Base-by-base conservation (phyloP, 1,140 invertebrate genomes). In the Paracyclopina nana region DNA sequence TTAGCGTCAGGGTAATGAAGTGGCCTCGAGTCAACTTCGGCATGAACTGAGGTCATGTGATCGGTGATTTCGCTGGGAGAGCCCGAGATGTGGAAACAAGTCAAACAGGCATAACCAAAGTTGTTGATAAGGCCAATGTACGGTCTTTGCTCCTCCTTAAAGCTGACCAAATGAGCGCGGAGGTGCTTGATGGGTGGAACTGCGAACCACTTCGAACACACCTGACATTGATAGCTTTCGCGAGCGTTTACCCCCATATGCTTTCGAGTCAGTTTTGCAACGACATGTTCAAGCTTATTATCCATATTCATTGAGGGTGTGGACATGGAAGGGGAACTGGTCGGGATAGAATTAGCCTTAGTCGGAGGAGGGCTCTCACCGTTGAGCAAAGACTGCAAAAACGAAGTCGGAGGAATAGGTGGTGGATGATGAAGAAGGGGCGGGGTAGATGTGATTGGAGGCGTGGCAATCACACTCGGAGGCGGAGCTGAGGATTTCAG, bases 131-230 rank as follows among this genome's bases (percentile, higher is more conserved):
- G 30, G 25, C 14, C 18, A 16, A 28, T 29, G 25, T 28, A 11
- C 9, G 16, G 16, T 6, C 16, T 22, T 28, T 48, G 27, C 14
- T 48, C 24, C 4, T 48, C 20, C 25, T 52, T 44, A 43, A 44
- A 52, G 22, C 22, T 52, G 34, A 52, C 16, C 16, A 52, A 16
- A 38, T 52, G 50, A 11, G 20, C 18, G 12, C 27, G 16, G 26
- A 52, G 34, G 27, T 52, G 50, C 43, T 52, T 52, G 9, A 52
- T 27, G 3, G 50, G 50, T 8, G 31, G 41, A 14, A 52, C 18
- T 25, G 38, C 50, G 24, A 46, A 52, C 50, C 50, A 52, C 26
- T 52, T 52, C 24, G 43, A 2, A 38, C 50, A 52, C 4, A 52
- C 5, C 18, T 42, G 31, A 22, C 50, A 52, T 44, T 52, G 50